Conservation (phyloP, 2,797 vertebrate species). For the Etheostoma perlongum region DNA sequence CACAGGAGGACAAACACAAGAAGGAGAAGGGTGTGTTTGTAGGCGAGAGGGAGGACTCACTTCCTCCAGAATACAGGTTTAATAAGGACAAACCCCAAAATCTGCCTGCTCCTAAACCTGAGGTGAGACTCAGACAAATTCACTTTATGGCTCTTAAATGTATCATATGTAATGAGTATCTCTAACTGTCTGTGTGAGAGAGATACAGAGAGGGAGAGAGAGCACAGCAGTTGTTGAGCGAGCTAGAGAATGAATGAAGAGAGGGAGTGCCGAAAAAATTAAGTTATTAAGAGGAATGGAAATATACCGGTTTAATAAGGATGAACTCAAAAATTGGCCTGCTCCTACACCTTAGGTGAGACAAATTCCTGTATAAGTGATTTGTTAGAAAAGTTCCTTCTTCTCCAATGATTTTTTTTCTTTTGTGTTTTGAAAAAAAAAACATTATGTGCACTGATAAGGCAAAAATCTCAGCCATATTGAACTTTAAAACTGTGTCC, state of each 20-base stretch:
- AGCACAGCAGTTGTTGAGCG: no score
- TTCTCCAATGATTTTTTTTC: background rate
- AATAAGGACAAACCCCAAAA: constrained; percentile 67
- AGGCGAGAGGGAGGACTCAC: constrained; percentile 79
- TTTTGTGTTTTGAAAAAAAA: background rate
- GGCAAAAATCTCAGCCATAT: background rate
- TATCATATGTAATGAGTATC: no score
- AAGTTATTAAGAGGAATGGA: no score
- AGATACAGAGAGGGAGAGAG: no score
- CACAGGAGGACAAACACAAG: constrained; percentile 71
- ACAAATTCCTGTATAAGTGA: background rate
- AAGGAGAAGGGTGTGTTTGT: constrained; percentile 75
- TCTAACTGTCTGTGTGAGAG: no score
- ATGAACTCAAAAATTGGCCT: no score
- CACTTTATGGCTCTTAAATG: no score
- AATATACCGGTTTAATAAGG: no score
- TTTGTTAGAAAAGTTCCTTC: background rate
- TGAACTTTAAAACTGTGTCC: background rate
- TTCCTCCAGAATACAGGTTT: constrained; percentile 80
- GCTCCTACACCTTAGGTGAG: constrained; percentile 59
- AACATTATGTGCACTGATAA: background rate
- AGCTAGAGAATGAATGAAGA: no score
- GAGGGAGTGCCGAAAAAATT: no score
- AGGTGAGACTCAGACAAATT: constrained; percentile 66
- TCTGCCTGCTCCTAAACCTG: constrained; percentile 74